phyloP scores from a whole-genome alignment of 2,797 vertebrate species.

The Sebastes matsubarae region DNA sequence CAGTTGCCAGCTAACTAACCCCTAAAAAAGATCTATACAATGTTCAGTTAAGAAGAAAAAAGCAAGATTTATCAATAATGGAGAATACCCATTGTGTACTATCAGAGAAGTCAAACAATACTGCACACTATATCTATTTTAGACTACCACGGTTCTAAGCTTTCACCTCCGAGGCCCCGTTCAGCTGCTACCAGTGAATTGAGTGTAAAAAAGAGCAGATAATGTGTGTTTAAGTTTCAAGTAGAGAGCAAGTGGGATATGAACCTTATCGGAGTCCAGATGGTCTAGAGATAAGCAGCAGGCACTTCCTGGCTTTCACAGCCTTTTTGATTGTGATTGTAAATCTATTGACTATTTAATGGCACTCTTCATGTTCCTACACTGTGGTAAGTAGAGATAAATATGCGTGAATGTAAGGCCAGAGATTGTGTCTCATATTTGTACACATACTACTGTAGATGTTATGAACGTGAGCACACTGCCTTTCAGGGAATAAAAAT shows the following conservation, averaged over 20 bases:
- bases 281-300: not conserved
- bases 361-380: not conserved
- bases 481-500: too few species aligned
- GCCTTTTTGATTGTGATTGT: not conserved
- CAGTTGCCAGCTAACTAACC: not conserved
- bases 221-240: not conserved
- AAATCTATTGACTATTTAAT: slow-evolving; percentile 10
- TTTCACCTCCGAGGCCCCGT: not conserved
- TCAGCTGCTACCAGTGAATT: not conserved
- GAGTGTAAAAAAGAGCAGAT: not conserved
- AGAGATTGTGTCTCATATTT: not conserved
- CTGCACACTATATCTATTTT: not conserved
- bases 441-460: not conserved
- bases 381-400: not conserved
- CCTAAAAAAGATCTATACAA: not conserved
- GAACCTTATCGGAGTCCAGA: slow-evolving; percentile 4
- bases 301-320: not conserved
- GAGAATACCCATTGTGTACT: not conserved
- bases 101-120: not conserved
- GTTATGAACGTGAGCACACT: not conserved
- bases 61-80: not conserved
- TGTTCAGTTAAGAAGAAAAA: not conserved
- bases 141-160: not conserved
- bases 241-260: not conserved
- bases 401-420: not conserved